Evolutionary conservation across 2,113 vertebrate genomes (phyloP), one percentile per base, ranked within the genome.

Genomic region (Protobothrops mucrosquamatus): DNA sequence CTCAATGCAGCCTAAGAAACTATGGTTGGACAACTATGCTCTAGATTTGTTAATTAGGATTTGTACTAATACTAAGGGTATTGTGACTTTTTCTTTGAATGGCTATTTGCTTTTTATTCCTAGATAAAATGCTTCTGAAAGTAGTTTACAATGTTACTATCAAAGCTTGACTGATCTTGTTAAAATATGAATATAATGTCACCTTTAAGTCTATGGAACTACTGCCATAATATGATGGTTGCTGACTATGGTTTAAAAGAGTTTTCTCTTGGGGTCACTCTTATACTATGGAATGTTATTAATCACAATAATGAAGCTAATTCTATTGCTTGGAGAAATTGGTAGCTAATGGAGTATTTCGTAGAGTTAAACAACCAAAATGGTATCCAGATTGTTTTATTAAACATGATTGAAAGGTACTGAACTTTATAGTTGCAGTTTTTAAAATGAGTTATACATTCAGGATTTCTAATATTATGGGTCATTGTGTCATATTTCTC

Each of bases 401-500:
- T 87, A 51, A 52, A 90, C 88, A 64, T 95, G 54, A 91, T 43
- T 89, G 93, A 24, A 54, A 93, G 52, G 7, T 24, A 0, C 94
- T 91, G 91, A 91, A 48, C 93, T 64, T 0, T 88, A 95, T 95
- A 95, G 95, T 56, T 20, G 46, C 94, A 96, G 81, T 95, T 95
- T 97, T 94, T 23, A 14, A 69, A 92, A 88, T 64, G 51, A 92
- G 95, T 96, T 97, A 94, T 94, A 96, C 95, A 57, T 94, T 93
- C 92, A 96, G 23, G 81, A 56, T 93, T 94, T 90, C 39, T 56
- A 95, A 81, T 46, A 5, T 26, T 59, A 90, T n/a, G 86, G 29
- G 43, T 93, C 26, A 0, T 95, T 90, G 1, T 23, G 64, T 61
- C 92, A 90, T 88, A 89, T 56, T 34, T 90, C 59, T 86, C 3